Evolutionary conservation across 2,888 invertebrate genomes (phyloP).

Genomic region (Meiosimyza platycephala): DNA sequence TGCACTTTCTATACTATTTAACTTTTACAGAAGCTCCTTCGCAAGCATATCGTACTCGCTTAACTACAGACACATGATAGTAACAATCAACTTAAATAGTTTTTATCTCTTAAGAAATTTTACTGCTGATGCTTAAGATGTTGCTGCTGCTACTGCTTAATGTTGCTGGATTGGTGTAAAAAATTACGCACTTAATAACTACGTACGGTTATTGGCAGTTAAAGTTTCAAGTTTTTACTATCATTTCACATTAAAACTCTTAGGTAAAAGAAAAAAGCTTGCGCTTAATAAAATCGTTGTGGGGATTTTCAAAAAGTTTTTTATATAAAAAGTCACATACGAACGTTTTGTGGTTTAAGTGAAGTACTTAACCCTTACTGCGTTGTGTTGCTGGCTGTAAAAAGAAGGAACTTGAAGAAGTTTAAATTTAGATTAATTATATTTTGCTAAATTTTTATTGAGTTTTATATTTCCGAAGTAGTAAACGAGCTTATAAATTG

Average conservation of each 20-base stretch:
- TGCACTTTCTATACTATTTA: slow-evolving; percentile 15
- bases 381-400: too few relatives aligned
- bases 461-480: too few relatives aligned
- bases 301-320: too few relatives aligned
- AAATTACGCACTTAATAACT: slow-evolving; percentile 1
- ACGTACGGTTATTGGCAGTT: slow-evolving; percentile 3
- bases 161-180: not conserved
- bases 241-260: not conserved
- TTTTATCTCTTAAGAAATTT: slow-evolving; percentile 1
- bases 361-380: too few relatives aligned
- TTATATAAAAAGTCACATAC: too few relatives aligned
- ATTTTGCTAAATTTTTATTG: too few relatives aligned
- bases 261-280: too few relatives aligned
- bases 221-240: slow-evolving; percentile 6
- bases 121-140: not conserved
- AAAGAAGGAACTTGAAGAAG: too few relatives aligned
- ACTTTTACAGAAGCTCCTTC: not conserved
- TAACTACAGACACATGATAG: not conserved
- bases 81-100: slow-evolving; percentile 4
- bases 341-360: too few relatives aligned
- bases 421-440: too few relatives aligned
- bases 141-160: not conserved
- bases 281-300: too few relatives aligned
- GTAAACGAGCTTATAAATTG: too few relatives aligned
- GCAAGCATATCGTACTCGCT: not conserved